Evolutionary conservation across 2,797 vertebrate species (phyloP), one percentile per base, ranked within the genome.

Genomic region (Ciconia nigra): DNA sequence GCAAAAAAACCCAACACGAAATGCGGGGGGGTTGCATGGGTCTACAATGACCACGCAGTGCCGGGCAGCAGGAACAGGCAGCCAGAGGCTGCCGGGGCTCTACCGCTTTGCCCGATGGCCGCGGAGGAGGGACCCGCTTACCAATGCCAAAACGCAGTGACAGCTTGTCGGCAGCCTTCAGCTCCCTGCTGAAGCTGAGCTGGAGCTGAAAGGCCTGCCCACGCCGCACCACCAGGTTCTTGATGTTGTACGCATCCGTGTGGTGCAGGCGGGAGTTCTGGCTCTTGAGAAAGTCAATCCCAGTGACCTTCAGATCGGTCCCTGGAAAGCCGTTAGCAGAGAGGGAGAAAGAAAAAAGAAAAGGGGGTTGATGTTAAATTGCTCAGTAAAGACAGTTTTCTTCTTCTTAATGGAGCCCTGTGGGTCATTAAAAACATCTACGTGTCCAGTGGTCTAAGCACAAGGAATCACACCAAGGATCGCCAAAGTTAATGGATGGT

Each of bases 171-270:
- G 11, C 4, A 15, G 76, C 3, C 3, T 5, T 41, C 63, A 96
- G 69, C 49, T 94, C 73, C 70, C 96, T 90, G 87, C 7, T 96
- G 51, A 97, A 58, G 41, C 3, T 54, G 80, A 97, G 3, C 80
- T 29, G 87, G 41, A 98, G 3, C 7, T 13, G 13, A 61, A 98
- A 98, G 59, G 37, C 8, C 62, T 97, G 80, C n/a, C 98, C 98
- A 0, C 96, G 96, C 70, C 97, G 73, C 71, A 97, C 81, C 95
- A 97, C 96, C 41, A 97, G 90, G 59, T 61, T 79, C 8, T 62
- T 6, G 13, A 37, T 96, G 39, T 87, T 78, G 89, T 95, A 98
- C 1, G 51, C 96, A 13, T 83, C 52, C 0, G 96, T 98, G 83
- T 90, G 96, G 86, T 98, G 98, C 46, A 89, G 44, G 4, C 0